Base-by-base conservation (phyloP, 2,797 vertebrate species). In the Rhodeus uyekii region DNA sequence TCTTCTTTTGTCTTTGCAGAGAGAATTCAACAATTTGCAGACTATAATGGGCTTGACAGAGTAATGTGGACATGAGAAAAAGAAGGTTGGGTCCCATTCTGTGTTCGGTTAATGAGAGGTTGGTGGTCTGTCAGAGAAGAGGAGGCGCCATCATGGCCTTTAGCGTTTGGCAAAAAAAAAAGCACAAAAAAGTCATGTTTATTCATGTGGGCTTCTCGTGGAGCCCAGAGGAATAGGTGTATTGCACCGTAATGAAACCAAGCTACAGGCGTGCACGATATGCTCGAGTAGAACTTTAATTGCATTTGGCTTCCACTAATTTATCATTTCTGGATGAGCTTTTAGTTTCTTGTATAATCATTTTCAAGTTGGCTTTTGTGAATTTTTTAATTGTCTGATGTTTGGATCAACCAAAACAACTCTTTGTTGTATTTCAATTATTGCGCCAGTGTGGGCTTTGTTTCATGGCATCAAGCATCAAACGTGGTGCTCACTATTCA, bases 101-200 rank as follows among this genome's bases (percentile, higher is more conserved):
- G 78, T 27, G 76, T 75, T 76, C 77, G 74, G 78, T 89, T 91
- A 85, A 90, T 90, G 90, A 85, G 72, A 53, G 38, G 80, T 83
- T 55, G 87, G 63, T 63, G 84, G 76, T 87, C 82, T 91, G 87
- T 84, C 87, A 88, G 86, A 83, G 77, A 69, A 84, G 83, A 84
- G 55, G 83, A 86, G 58, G 85, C 61, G 72, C 72, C 65, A 65
- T 76, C 69, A 80, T 86, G 83, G 82, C 89, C 88, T 87, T 87
- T 89, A 92, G 91, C 89, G 84, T 90, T 90, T 90, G 88, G 89
- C 90, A 92, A 90, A 53, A 53, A 9, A 93, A 91, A 93, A 89
- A 90, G 76, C 85, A 86, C 87, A n/a, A n/a, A n/a, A n/a, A n/a
- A n/a, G n/a, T 88, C 84, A 90, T 90, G 92, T 93, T 88, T 93